Evolutionary conservation across 2,113 vertebrate genomes (phyloP).

Genomic region (Arizona elegans): DNA sequence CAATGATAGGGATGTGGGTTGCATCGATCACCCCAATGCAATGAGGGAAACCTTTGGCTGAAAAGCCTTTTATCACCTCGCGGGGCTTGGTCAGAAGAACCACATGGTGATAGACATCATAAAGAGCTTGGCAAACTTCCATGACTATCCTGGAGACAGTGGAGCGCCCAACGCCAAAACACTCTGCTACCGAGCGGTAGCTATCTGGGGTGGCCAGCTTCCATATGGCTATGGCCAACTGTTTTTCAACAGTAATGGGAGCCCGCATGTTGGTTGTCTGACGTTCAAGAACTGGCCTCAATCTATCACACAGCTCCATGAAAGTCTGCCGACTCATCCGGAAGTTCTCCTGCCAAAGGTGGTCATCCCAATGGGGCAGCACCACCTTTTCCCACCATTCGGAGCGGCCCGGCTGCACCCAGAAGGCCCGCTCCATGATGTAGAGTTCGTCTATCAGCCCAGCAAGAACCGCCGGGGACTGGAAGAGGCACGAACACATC

Average conservation of each 20-base stretch:
- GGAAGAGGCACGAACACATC: slow-evolving; percentile 26
- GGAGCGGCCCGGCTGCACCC: slow-evolving; percentile 21
- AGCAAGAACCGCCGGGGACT: slow-evolving; percentile 11
- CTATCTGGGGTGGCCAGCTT: slow-evolving; percentile 26
- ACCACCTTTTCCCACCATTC: slow-evolving; percentile 31
- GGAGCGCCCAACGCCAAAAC: slow-evolving; percentile 18
- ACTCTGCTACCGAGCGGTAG: slow-evolving; percentile 12
- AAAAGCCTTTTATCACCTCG: slow-evolving; percentile 8
- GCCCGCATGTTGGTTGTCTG: slow-evolving; percentile 31
- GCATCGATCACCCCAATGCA: slow-evolving; percentile 5
- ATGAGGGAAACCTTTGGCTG: slow-evolving; percentile 14
- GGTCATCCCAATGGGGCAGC: slow-evolving; percentile 23
- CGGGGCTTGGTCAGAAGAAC: slow-evolving; percentile 13
- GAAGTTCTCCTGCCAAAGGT: slow-evolving; percentile 21
- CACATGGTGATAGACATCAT: slow-evolving; percentile 8
- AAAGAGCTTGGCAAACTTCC: slow-evolving; percentile 23
- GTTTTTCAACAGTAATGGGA: slow-evolving; percentile 16
- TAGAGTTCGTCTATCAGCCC: slow-evolving; percentile 24
- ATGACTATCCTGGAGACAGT: slow-evolving; percentile 19
- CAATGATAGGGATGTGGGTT: slow-evolving; percentile 21
- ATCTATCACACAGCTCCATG: slow-evolving; percentile 3
- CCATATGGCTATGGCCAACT: slow-evolving; percentile 21
- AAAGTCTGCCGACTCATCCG: slow-evolving; percentile 20
- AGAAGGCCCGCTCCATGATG: slow-evolving; percentile 25
- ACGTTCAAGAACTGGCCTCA: slow-evolving; percentile 19